Percentiles rank a stretch among this genome's conserved stretches.
Conservation (phyloP, 2,888 invertebrate species). For the Ophion obscuratus region DNA sequence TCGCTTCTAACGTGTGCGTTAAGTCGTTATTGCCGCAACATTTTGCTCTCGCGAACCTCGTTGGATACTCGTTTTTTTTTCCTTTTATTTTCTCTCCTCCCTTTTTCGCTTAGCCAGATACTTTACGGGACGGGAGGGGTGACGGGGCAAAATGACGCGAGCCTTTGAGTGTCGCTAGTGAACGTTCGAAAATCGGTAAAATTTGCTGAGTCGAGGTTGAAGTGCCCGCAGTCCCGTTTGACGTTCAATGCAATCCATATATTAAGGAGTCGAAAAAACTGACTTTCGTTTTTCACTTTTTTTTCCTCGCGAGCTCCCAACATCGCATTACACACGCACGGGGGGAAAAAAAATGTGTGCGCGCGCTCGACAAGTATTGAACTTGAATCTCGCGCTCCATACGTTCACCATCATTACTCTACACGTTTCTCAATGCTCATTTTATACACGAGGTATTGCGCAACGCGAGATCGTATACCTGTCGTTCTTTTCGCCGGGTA, state of each 20-base stretch:
- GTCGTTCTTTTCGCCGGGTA: background rate
- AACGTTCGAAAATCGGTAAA: background rate
- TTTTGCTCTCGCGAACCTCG: background rate
- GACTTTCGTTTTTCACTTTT: background rate
- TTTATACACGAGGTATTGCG: constrained; percentile 10
- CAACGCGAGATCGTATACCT: constrained; percentile 20
- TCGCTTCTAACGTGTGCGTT: background rate
- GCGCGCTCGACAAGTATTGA: constrained; percentile 6
- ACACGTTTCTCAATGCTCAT: background rate
- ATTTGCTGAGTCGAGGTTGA: background rate
- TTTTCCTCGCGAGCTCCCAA: background rate
- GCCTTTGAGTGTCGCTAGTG: too few species aligned
- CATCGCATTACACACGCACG: background rate
- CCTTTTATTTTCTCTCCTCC: background rate
- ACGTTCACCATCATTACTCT: background rate
- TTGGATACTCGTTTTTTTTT: background rate
- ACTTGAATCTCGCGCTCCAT: constrained; percentile 34
- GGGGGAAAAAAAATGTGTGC: background rate
- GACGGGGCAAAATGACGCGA: too few species aligned
- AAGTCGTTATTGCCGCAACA: background rate
- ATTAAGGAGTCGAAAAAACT: too few species aligned
- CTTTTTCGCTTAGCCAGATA: background rate
- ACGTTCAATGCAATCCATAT: too few species aligned
- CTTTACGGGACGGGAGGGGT: too few species aligned
- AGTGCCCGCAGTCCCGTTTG: too few species aligned